Conservation (phyloP, 1,140 invertebrate genomes). For the Drosophila aff. region DNA sequence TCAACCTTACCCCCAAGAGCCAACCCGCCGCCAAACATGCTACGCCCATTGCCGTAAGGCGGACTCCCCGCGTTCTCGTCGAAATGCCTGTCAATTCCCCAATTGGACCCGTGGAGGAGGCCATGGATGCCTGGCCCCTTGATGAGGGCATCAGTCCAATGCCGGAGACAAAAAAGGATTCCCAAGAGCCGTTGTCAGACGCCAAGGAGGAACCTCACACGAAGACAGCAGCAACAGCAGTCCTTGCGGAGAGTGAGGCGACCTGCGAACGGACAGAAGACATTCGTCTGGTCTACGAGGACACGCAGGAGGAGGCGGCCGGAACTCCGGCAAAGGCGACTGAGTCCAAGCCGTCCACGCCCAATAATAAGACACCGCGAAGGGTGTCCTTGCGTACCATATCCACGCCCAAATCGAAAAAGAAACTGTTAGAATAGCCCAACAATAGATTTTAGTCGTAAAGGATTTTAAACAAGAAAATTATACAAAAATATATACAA, state of each 20-base stretch:
- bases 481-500: conserved; percentile 24
- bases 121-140: conserved; percentile 83
- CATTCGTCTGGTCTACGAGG: conserved; percentile 89
- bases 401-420: conserved; percentile 90
- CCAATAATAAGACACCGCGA: conserved; percentile 87
- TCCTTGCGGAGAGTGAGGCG: conserved; percentile 77
- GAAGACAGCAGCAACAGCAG: conserved; percentile 60
- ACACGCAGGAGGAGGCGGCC: conserved; percentile 76
- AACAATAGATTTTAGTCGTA: conserved; percentile 41
- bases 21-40: conserved; percentile 61
- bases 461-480: conserved; percentile 20
- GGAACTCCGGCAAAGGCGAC: conserved; percentile 40
- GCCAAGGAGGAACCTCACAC: conserved; percentile 52
- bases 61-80: conserved; percentile 67
- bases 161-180: conserved; percentile 7
- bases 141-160: conserved; percentile 36
- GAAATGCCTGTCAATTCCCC: conserved; percentile 54
- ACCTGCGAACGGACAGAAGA: conserved; percentile 86
- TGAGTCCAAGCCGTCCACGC: conserved; percentile 55
- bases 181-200: conserved; percentile 10
- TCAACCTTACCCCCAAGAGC: conserved; percentile 44
- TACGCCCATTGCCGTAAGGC: conserved; percentile 75
- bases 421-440: conserved; percentile 85
- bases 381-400: conserved; percentile 90
- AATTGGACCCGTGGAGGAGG: conserved; percentile 82